Base-by-base conservation (phyloP, 2,797 vertebrate species). In the Syndactyla subalaris region DNA sequence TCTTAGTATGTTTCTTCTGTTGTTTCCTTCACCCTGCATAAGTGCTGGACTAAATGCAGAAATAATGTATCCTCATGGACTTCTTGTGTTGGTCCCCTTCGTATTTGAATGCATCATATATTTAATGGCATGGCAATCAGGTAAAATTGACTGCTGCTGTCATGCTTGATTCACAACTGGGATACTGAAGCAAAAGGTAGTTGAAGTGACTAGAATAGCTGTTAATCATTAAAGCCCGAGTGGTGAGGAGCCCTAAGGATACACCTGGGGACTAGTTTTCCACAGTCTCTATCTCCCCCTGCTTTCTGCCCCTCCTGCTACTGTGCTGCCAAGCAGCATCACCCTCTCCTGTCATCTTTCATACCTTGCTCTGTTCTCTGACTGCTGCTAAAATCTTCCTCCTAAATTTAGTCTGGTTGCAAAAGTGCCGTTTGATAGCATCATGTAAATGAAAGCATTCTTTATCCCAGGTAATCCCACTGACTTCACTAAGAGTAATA, bases 401-500 rank as follows among this genome's bases (percentile, higher is more conserved):
- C 38, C 22, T 82, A 57, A 79, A 74, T 74, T 72, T 70, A 63
- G 19, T 27, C 23, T 55, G 26, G 13, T 41, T 4, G 2, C 51
- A 76, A 70, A 88, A 51, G 63, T 52, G 39, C 17, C 22, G 32
- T 73, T 46, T 85, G 51, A 49, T 61, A 82, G 41, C 15, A 22
- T 86, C 10, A 5, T 24, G 20, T 38, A 74, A 63, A 87, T 79
- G 30, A 67, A 86, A 86, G 22, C 2, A 0, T 29, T 73, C 12
- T 36, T 71, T 59, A 77, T 32, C 14, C 34, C 51, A 49, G 14
- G 45, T 2, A 3, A 49, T 67, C 48, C 61, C 51, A n/a, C 61
- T 67, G 77, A 54, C 77, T 82, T 89, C 81, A 80, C 30, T 39
- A 90, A 75, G 77, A 95, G 27, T 81, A 70, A 54, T 77, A 73